A percentile compares a stretch with the other conserved stretches of the same genome.
Conservation (phyloP, 2,888 invertebrate genomes). For the Poecilobothrus nobilitatus region DNA sequence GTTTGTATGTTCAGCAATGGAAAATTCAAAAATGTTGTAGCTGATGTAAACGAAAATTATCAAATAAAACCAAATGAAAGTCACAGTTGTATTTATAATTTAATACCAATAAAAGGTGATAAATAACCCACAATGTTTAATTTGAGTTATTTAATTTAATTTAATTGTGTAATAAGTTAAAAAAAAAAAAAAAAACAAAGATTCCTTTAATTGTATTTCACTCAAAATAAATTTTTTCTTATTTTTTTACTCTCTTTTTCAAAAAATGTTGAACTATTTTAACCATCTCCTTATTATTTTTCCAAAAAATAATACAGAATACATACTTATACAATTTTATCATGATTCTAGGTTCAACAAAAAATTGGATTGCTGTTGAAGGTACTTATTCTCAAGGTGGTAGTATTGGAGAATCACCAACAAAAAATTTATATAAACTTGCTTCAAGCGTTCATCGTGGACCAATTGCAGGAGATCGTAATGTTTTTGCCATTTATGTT, state of each 20-base stretch:
- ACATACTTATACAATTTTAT: not conserved
- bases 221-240: too few relatives aligned
- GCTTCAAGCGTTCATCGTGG: conserved; percentile 29
- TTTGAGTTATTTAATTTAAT: too few relatives aligned
- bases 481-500: conserved; percentile 79
- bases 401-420: conserved; percentile 20
- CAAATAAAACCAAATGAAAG: conserved; percentile 57
- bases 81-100: conserved; percentile 52
- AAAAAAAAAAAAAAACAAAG: too few relatives aligned
- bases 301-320: too few relatives aligned
- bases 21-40: conserved; percentile 73
- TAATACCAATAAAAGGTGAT: conserved; percentile 58
- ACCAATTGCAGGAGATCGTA: conserved; percentile 39
- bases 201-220: too few relatives aligned
- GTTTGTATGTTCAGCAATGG: conserved; percentile 89
- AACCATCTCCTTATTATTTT: too few relatives aligned
- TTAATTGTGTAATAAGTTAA: too few relatives aligned
- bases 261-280: too few relatives aligned
- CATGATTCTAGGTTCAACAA: conserved; percentile 53
- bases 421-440: conserved; percentile 26
- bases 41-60: conserved; percentile 54
- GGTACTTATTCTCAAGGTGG: conserved; percentile 61
- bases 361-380: conserved; percentile 79
- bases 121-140: too few relatives aligned
- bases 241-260: too few relatives aligned